A percentile compares a stretch with the other conserved stretches of the same genome.
phyloP scores from a whole-genome alignment of 2,888 invertebrate species.

The Steinernema scapterisci region DNA sequence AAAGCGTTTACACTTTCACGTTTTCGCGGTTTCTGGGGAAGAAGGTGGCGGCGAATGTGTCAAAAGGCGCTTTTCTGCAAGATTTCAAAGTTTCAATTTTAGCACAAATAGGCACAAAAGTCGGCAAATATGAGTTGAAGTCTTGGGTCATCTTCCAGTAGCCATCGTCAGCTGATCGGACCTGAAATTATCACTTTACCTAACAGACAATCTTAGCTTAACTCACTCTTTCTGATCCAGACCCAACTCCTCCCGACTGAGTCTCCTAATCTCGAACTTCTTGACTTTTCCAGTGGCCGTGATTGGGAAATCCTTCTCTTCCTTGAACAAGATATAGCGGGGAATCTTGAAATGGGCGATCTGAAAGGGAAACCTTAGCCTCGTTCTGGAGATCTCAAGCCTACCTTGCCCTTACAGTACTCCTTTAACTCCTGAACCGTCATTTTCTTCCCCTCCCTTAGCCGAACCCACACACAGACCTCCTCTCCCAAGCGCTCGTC shows the following conservation, averaged over 20 bases:
- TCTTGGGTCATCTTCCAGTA: no score
- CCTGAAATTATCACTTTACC: neutral
- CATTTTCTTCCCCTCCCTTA: constrained; percentile 71
- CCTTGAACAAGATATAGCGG: constrained; percentile 74
- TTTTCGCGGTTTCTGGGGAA: no score
- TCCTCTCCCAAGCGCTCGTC: constrained; percentile 71
- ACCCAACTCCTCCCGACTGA: constrained; percentile 18
- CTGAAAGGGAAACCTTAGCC: constrained; percentile 52
- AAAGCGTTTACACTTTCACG: no score
- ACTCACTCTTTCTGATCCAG: neutral
- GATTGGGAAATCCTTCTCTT: constrained; percentile 75
- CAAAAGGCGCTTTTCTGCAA: no score
- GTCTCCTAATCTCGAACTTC: constrained; percentile 34
- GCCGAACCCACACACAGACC: constrained; percentile 71
- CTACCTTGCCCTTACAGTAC: constrained; percentile 70
- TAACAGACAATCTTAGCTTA: neutral
- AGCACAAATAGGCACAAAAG: no score
- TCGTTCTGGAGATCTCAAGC: neutral
- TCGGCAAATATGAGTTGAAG: no score
- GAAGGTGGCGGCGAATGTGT: no score
- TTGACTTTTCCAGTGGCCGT: constrained; percentile 79
- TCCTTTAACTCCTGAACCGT: constrained; percentile 71
- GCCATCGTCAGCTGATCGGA: neutral
- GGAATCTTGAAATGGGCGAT: constrained; percentile 82
- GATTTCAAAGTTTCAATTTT: no score